phyloP scores from a whole-genome alignment of 2,888 invertebrate genomes.

The Thalpophila matura region DNA sequence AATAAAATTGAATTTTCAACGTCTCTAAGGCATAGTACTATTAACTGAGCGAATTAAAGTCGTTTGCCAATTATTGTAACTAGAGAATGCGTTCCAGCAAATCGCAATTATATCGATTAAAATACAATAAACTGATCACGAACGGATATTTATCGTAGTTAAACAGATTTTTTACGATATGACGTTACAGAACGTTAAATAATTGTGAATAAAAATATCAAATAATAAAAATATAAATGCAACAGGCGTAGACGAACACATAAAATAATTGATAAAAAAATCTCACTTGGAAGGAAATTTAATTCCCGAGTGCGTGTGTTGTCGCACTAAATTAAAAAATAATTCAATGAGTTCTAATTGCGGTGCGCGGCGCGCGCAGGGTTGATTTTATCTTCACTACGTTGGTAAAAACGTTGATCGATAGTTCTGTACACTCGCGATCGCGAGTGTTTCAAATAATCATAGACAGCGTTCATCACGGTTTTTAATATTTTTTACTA shows the following conservation, averaged over 20 bases:
- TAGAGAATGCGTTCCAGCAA: slow-evolving; percentile 23
- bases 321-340: slow-evolving; percentile 77
- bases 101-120: slow-evolving; percentile 35
- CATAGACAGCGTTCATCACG: slow-evolving; percentile 56
- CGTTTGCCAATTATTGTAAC: slow-evolving; percentile 29
- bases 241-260: slow-evolving; percentile 43
- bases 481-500: slow-evolving; percentile 46
- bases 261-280: slow-evolving; percentile 50
- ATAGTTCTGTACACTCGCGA: slow-evolving; percentile 69
- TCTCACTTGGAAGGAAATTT: slow-evolving; percentile 67
- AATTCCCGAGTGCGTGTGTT: slow-evolving; percentile 69
- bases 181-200: slow-evolving; percentile 1
- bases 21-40: not conserved
- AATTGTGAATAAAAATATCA: slow-evolving; percentile 15
- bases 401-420: slow-evolving; percentile 70
- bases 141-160: slow-evolving; percentile 13
- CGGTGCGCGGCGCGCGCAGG: slow-evolving; percentile 61
- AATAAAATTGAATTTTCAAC: not conserved
- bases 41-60: slow-evolving; percentile 2
- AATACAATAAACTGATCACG: slow-evolving; percentile 22
- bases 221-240: slow-evolving; percentile 40
- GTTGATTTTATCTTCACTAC: slow-evolving; percentile 72
- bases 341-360: slow-evolving; percentile 73
- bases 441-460: slow-evolving; percentile 65
- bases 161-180: slow-evolving; percentile 9